Conservation (phyloP, 2,797 vertebrate species). For the Florisuga fusca region DNA sequence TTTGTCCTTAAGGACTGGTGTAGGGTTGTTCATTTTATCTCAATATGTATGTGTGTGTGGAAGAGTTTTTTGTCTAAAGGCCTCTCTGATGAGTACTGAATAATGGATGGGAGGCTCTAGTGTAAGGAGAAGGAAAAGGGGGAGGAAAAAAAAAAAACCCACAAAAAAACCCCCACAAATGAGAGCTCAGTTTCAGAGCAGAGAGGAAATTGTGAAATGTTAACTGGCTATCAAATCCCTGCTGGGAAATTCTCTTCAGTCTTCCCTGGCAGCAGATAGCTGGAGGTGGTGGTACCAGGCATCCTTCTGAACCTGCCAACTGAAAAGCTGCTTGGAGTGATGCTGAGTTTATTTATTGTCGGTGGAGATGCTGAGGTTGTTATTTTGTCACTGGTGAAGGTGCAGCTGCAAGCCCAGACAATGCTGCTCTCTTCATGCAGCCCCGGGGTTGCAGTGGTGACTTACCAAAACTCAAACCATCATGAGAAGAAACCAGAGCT, state of each 20-base stretch:
- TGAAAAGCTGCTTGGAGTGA: neutral
- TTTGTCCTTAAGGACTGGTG: neutral
- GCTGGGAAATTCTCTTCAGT: neutral
- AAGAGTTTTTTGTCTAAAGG: neutral
- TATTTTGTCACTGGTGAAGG: neutral
- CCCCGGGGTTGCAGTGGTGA: accelerated
- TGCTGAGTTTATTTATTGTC: neutral
- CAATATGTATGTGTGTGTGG: neutral
- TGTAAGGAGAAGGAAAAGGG: neutral
- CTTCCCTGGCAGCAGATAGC: neutral
- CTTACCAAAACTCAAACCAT: neutral
- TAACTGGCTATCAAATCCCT: neutral
- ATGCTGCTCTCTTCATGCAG: neutral
- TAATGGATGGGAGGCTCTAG: neutral
- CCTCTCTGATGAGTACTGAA: neutral
- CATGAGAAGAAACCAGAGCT: neutral
- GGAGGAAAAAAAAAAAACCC: neutral
- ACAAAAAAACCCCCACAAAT: no score
- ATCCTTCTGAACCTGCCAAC: neutral
- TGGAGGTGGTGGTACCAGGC: neutral
- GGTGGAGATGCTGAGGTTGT: neutral
- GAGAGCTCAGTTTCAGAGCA: neutral
- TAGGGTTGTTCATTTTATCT: neutral
- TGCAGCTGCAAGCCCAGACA: neutral
- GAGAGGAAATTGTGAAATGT: neutral